Evolutionary conservation across 2,113 vertebrate genomes (phyloP).

Genomic region (Hucho hucho): DNA sequence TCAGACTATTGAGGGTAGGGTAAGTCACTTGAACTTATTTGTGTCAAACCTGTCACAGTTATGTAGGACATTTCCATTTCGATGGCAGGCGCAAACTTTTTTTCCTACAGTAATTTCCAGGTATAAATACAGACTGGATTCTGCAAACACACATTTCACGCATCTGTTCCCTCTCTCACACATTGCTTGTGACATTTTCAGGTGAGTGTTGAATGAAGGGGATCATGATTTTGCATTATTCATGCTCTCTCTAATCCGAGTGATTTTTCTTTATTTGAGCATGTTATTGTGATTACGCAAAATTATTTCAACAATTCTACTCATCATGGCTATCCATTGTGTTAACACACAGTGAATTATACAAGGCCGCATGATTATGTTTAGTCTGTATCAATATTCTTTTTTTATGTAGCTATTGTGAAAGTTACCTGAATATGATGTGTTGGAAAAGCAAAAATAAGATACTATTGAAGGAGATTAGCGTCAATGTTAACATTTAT

Average conservation of each 20-base stretch:
- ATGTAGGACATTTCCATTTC: no score
- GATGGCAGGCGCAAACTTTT: no score
- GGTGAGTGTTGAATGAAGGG: conserved; percentile 33
- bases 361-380: background rate
- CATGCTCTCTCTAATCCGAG: background rate
- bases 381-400: background rate
- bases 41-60: no score
- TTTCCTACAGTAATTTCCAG: background rate
- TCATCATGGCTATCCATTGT: no score
- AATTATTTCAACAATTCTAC: no score
- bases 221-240: background rate
- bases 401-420: background rate
- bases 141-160: conserved; percentile 1
- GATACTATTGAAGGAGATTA: background rate
- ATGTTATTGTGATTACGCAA: no score
- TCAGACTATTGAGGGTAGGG: no score
- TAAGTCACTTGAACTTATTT: no score
- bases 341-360: no score
- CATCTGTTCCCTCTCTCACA: conserved; percentile 11
- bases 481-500: background rate
- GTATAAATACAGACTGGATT: conserved; percentile 44
- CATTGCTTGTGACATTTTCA: conserved; percentile 23
- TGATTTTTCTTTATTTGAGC: no score
- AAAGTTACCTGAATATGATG: background rate
- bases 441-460: background rate